Conservation (phyloP, 2,888 invertebrate species). For the Agelastica alni region DNA sequence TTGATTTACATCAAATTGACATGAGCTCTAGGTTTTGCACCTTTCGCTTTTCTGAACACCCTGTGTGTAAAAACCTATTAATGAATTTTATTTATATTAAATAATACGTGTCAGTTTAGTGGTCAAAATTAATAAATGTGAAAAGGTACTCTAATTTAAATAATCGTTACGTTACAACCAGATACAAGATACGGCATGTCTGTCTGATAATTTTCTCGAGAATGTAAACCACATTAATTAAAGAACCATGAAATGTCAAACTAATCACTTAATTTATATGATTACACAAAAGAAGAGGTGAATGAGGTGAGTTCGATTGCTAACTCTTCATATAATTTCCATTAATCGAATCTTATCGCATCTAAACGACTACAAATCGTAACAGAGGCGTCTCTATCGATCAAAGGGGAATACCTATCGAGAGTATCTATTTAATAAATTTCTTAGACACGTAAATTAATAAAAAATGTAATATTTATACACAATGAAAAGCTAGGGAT, state of each 20-base stretch:
- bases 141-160: neutral
- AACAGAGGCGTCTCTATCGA: slow-evolving; percentile 4
- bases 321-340: slow-evolving; percentile 15
- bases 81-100: too few species aligned
- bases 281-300: slow-evolving; percentile 18
- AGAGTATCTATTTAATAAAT: too few species aligned
- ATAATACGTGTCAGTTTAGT: too few species aligned
- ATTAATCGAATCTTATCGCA: slow-evolving; percentile 19
- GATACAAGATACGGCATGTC: too few species aligned
- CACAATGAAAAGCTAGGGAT: too few species aligned
- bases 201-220: slow-evolving; percentile 6
- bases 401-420: neutral
- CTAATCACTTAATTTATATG: slow-evolving; percentile 18
- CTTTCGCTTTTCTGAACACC: too few species aligned
- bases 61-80: too few species aligned
- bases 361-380: slow-evolving; percentile 13
- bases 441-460: too few species aligned
- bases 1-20: too few species aligned
- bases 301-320: slow-evolving; percentile 2
- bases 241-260: slow-evolving; percentile 10
- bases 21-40: too few species aligned
- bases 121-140: neutral
- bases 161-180: neutral
- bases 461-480: too few species aligned
- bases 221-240: slow-evolving; percentile 14